phyloP scores from a whole-genome alignment of 2,113 vertebrate genomes.

The Plecturocebus donacophilus region DNA sequence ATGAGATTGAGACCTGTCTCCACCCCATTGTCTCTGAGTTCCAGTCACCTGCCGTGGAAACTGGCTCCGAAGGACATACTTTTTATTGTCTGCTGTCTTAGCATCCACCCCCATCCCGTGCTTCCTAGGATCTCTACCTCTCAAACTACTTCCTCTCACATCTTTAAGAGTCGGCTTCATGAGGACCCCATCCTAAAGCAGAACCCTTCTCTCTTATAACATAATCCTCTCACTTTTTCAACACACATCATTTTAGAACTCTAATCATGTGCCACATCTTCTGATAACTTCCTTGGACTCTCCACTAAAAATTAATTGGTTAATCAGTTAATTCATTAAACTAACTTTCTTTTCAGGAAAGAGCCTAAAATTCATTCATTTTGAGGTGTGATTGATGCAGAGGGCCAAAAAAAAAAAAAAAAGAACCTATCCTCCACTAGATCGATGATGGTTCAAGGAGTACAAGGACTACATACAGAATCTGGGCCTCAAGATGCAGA shows the following conservation, averaged over 20 bases:
- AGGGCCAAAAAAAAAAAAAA: not conserved
- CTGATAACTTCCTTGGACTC: slow-evolving; percentile 1
- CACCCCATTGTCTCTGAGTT: not conserved
- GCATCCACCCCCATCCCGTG: not conserved
- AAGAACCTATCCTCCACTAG: not conserved
- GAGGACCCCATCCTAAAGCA: not conserved
- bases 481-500: not conserved
- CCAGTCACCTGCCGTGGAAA: not conserved
- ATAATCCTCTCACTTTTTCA: not conserved
- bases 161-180: not conserved
- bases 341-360: not conserved
- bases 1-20: not conserved
- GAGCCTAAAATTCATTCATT: not conserved
- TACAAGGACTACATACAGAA: not conserved
- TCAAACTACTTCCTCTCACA: not conserved
- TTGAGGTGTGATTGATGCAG: not conserved
- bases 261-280: not conserved
- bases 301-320: not conserved
- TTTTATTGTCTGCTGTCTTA: not conserved
- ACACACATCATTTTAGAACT: not conserved
- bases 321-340: not conserved
- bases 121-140: not conserved
- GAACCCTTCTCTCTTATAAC: not conserved
- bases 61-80: not conserved
- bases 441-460: not conserved